Evolutionary conservation across 2,888 invertebrate genomes (phyloP).

Genomic region (Neocrepidodera transversa): DNA sequence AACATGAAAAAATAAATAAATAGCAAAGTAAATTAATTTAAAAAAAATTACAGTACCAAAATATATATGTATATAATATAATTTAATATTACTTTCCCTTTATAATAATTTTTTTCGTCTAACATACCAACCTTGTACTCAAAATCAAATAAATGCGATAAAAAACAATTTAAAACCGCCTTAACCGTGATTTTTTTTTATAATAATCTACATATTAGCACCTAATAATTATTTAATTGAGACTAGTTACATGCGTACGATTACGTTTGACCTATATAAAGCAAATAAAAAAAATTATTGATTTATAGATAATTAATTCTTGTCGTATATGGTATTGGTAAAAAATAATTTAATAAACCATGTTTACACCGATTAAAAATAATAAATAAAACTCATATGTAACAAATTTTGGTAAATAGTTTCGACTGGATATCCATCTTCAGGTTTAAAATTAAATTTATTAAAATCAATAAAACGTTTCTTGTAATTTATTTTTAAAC

Average conservation of each 20-base stretch:
- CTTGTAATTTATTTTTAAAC: no score
- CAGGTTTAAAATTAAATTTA: no score
- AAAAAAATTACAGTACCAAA: no score
- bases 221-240: conserved; percentile 2
- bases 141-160: not conserved
- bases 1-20: no score
- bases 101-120: not conserved
- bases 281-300: not conserved
- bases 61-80: no score
- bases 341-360: not conserved
- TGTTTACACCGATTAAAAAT: not conserved
- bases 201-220: not conserved
- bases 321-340: no score
- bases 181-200: conserved; percentile 3
- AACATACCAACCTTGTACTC: not conserved
- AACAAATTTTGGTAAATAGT: no score
- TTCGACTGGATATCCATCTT: no score
- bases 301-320: not conserved
- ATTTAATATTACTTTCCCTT: not conserved
- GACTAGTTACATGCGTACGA: not conserved
- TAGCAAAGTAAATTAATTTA: no score
- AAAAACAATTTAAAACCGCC: not conserved
- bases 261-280: not conserved
- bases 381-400: no score
- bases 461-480: no score